These are phyloP conservation scores for Sphecodes monilicornis DNA, from an alignment of 2,888 invertebrate species.

Conservation along the genomic window DNA sequence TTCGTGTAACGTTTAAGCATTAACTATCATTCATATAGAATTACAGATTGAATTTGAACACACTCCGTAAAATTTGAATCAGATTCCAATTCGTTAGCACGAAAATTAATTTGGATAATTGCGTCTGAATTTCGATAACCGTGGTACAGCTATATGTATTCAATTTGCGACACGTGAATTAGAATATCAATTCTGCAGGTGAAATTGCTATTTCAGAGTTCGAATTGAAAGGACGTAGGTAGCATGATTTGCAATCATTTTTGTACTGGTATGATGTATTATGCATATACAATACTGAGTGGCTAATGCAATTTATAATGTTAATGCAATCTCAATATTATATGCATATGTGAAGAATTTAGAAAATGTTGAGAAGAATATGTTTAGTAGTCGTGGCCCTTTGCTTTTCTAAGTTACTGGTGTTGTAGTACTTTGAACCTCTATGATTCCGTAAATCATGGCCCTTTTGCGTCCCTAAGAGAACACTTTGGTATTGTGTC, in stretches of 20 bases:
- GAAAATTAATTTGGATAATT: not conserved
- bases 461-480: not conserved
- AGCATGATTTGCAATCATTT: no score
- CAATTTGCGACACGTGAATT: not conserved
- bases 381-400: not conserved
- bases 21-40: not conserved
- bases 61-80: not conserved
- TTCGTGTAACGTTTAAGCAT: not conserved
- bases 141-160: not conserved
- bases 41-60: not conserved
- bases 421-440: not conserved
- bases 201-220: not conserved
- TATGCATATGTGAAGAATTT: no score
- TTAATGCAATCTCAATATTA: no score
- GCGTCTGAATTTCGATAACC: not conserved
- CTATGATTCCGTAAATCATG: not conserved
- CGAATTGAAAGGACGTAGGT: not conserved
- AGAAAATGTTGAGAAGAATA: no score
- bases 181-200: not conserved
- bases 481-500: not conserved
- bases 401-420: not conserved
- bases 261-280: not conserved
- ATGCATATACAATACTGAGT: no score
- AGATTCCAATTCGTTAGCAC: not conserved
- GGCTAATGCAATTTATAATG: not conserved